Percentiles rank a stretch among this genome's conserved stretches.
Conservation (phyloP, 2,797 vertebrate genomes). For the Anguilla obscura region DNA sequence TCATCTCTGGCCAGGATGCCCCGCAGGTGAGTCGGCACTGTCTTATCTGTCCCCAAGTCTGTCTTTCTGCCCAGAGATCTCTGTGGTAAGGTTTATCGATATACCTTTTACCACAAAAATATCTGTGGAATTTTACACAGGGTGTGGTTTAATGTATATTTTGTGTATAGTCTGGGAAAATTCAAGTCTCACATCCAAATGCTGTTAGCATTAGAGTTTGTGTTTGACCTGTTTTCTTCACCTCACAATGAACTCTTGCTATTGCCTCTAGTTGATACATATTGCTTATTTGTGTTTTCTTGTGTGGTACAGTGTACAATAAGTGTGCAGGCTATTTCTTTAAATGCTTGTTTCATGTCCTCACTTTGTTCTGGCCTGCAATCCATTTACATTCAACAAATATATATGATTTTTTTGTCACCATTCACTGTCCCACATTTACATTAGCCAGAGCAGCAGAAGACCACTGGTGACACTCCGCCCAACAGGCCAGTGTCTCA, state of each 20-base stretch:
- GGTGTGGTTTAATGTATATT: not conserved
- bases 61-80: not conserved
- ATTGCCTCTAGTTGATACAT: not conserved
- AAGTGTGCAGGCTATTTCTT: not conserved
- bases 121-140: not conserved
- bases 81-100: not conserved
- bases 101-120: not conserved
- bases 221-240: not conserved
- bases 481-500: slow-evolving; percentile 80
- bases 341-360: not conserved
- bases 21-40: slow-evolving; percentile 67
- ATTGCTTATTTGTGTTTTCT: not conserved
- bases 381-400: too few relatives aligned
- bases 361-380: not conserved
- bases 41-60: not conserved
- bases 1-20: slow-evolving; percentile 83
- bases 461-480: slow-evolving; percentile 27
- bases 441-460: slow-evolving; percentile 42
- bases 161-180: not conserved
- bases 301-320: not conserved
- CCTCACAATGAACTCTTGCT: not conserved
- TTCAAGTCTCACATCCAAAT: not conserved
- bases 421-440: not conserved
- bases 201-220: not conserved
- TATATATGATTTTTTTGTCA: too few relatives aligned